Percentiles rank a stretch among this genome's conserved stretches.
Evolutionary conservation across 2,113 vertebrate species (phyloP).

Genomic region (Phyllopteryx taeniolatus): DNA sequence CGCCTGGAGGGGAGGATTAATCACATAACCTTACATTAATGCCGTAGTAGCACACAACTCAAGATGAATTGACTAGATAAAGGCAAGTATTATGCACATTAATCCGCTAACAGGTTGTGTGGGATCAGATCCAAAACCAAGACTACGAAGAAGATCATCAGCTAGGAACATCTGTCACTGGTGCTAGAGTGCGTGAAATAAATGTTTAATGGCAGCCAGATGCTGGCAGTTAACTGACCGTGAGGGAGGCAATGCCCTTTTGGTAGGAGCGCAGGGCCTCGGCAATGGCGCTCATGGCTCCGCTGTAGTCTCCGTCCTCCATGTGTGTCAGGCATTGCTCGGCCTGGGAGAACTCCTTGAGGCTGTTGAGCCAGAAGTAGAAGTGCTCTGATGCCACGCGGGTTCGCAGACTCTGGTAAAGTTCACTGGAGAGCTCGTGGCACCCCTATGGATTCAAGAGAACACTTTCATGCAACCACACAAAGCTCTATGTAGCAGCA

Average conservation of each 20-base stretch:
- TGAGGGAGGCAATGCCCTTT: slow-evolving; percentile 95
- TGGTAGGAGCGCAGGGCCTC: slow-evolving; percentile 93
- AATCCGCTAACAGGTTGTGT: slow-evolving; percentile 14
- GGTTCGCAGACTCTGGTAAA: slow-evolving; percentile 92
- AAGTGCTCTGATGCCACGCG: slow-evolving; percentile 96
- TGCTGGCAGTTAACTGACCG: slow-evolving; percentile 73
- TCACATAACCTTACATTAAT: slow-evolving; percentile 19
- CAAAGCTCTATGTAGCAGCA: neutral
- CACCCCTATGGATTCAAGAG: slow-evolving; percentile 77
- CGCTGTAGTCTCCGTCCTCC: slow-evolving; percentile 85
- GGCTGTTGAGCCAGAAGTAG: slow-evolving; percentile 97
- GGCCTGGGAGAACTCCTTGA: slow-evolving; percentile 95
- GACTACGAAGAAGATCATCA: slow-evolving; percentile 2
- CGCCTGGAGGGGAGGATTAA: slow-evolving; percentile 74
- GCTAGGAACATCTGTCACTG: slow-evolving; percentile 15
- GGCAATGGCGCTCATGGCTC: slow-evolving; percentile 86
- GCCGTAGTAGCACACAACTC: neutral
- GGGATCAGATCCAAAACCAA: neutral
- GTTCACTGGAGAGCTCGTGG: slow-evolving; percentile 92
- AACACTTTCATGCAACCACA: neutral
- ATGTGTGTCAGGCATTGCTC: slow-evolving; percentile 88
- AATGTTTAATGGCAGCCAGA: slow-evolving; percentile 34
- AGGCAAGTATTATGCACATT: slow-evolving; percentile 3
- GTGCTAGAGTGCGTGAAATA: neutral
- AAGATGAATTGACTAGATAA: slow-evolving; percentile 10